Evolutionary conservation across 1,140 invertebrate species (phyloP), one percentile per base, ranked within the genome.

Genomic region (Ptiloglossa arizonensis): DNA sequence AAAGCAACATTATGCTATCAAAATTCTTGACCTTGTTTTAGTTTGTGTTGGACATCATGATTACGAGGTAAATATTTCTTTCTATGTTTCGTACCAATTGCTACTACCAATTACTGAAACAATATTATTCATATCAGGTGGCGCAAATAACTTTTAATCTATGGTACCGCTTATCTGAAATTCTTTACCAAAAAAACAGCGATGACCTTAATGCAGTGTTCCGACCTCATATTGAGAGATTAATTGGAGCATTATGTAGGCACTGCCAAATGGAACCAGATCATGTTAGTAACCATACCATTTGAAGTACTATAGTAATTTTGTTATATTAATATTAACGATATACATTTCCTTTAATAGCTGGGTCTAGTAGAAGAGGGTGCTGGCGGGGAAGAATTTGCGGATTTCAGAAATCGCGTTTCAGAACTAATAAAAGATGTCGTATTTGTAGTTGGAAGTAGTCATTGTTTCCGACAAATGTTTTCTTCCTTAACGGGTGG

Each of bases 141-240:
- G 97, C 98, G 38, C 98, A 99, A 92, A 98, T 99, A 75, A 99
- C 98, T 5, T 99, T 99, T 89, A 97, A 98, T 90, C 94, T 99
- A 64, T 99, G 99, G 99, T 99, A 98, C 92, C 94, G 97, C 46
- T 91, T 99, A 52, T 99, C 98, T 15, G 98, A 99, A 93, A 96
- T 97, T 84, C 91, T 99, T 0, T 99, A 99, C 90, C 96, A 97
- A 85, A 96, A 95, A 85, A 97, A 98, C 87, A 95, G 95, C 79
- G 95, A 97, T 78, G 93, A 95, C 0, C 88, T 98, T 1, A 98
- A 96, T 32, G 93, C 94, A 52, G 88, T 96, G 44, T 99, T 99
- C 89, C 96, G 95, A 86, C 98, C 98, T 0, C 97, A 98, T 89
- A 96, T 99, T 80, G 97, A 99, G 91, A 94, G 97, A 83, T 91